Percentiles rank a stretch among this genome's conserved stretches.
Conservation (phyloP, 2,797 vertebrate species). For the Calcarius lapponicus region DNA sequence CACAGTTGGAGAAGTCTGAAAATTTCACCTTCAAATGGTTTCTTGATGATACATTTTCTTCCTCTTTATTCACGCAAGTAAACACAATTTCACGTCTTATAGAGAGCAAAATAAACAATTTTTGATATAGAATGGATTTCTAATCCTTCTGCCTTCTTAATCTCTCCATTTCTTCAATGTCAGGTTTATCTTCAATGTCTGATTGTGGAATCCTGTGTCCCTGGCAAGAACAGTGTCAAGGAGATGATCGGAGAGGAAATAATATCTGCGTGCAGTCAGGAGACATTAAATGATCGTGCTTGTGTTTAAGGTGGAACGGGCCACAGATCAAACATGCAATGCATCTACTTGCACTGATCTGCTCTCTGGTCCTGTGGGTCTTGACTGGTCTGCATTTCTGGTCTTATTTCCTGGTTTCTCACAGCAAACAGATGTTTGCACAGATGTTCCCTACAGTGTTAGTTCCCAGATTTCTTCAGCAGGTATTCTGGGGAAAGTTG, state of each 20-base stretch:
- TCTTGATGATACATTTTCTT: neutral
- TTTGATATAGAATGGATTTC: neutral
- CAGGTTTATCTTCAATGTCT: neutral
- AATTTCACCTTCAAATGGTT: neutral
- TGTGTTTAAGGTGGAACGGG: neutral
- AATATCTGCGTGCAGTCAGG: accelerated
- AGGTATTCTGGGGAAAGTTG: neutral
- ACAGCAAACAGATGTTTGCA: neutral
- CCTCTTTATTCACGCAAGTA: neutral
- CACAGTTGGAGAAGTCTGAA: neutral
- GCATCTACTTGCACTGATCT: neutral
- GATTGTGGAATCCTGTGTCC: neutral
- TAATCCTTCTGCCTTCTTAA: neutral
- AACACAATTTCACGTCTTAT: neutral
- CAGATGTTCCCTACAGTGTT: neutral
- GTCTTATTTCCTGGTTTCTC: neutral
- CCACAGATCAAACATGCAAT: neutral
- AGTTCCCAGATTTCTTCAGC: neutral
- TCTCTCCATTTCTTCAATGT: neutral
- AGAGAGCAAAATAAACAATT: neutral
- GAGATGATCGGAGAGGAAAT: neutral
- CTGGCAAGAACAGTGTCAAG: neutral
- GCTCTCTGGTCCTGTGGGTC: neutral
- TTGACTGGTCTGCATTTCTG: neutral
- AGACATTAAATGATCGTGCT: neutral